Evolutionary conservation across 1,140 invertebrate species (phyloP), one percentile per base, ranked within the genome.

Genomic region (Drosophila suzukii): DNA sequence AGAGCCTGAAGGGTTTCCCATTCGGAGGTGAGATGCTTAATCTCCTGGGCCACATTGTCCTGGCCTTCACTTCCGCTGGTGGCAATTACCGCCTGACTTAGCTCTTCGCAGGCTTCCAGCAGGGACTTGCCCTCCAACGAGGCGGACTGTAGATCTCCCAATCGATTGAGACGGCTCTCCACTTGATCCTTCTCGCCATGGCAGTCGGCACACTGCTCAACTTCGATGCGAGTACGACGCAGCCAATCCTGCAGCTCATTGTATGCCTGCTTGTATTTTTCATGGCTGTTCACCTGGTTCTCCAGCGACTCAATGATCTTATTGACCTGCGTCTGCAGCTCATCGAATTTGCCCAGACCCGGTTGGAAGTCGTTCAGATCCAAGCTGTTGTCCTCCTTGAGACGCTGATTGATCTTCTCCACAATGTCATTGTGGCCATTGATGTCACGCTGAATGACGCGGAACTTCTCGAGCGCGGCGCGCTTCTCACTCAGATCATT

Each of bases 401-500:
- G 80, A 56, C 95, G 95, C 44, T 93, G 90, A 78, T 96, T 96
- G 4, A 97, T 92, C 85, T 95, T 95, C 57, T 96, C 95, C 1
- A 97, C 94, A 6, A 95, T 93, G 66, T 97, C 96, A 43, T 93
- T 94, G 55, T 98, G 96, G 6, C 95, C 94, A 47, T 94, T 94
- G 55, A 97, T 95, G 82, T 98, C 97, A 53, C 96, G 94, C 65
- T 95, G 95, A 39, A 97, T 94, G 0, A 95, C 95, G 76, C 94
- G 95, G 83, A 96, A 96, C 91, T 97, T 98, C 85, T 98, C 97
- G 4, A 97, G 81, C 17, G 96, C 95, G 4, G 97, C 96, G 67
- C 97, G 96, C 93, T 98, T 98, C 83, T 98, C 98, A 65, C 96
- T 96, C 10, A 98, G 93, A 92, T 98, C 97, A 81, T 97, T 97